Evolutionary conservation across 30 jellyfish, hydroid and myxozoan species (phyloP), one percentile per base, ranked within the genome.

Genomic region (Hydra vulgaris): DNA sequence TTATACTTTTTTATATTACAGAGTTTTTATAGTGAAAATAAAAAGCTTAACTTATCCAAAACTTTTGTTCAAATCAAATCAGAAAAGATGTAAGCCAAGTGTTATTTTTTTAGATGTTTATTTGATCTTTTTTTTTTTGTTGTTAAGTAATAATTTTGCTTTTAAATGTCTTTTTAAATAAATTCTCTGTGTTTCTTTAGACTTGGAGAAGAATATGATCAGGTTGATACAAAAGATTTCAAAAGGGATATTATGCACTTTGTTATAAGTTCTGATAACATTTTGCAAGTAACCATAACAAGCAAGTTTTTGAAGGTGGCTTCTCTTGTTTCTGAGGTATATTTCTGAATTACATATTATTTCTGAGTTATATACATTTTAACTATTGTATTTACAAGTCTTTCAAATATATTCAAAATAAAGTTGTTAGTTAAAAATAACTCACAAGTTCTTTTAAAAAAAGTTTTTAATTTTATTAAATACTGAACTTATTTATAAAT

Each of bases 281-380:
- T 84, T 19, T 26, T 84, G 78, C 93, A 84, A 27, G 21, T 84
- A n/a, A 84, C 93, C 12, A 53, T 84, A 16, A 56, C 93, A 22
- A 55, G 78, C 25, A 74, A 79, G 54, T 54, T 27, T 21, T 23
- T 84, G 25, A 75, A 84, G 54, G 71, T 84, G 66, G 19, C 55
- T 21, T 23, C 68, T 7, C 86, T 40, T 15, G 15, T 84, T 21
- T 17, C 26, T 18, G 68, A 77, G 87, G 93, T 84, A n/a, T 1
- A 74, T 3, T 18, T 23, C 12, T 3, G 12, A n/a, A n/a, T n/a
- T n/a, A n/a, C n/a, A n/a, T n/a, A n/a, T n/a, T n/a, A n/a, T n/a
- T n/a, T n/a, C n/a, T n/a, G n/a, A n/a, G n/a, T n/a, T n/a, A n/a
- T n/a, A n/a, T n/a, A n/a, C n/a, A n/a, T n/a, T n/a, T n/a, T n/a